Evolutionary conservation across 2,888 invertebrate species (phyloP).

Genomic region (Ectobius pallidus): DNA sequence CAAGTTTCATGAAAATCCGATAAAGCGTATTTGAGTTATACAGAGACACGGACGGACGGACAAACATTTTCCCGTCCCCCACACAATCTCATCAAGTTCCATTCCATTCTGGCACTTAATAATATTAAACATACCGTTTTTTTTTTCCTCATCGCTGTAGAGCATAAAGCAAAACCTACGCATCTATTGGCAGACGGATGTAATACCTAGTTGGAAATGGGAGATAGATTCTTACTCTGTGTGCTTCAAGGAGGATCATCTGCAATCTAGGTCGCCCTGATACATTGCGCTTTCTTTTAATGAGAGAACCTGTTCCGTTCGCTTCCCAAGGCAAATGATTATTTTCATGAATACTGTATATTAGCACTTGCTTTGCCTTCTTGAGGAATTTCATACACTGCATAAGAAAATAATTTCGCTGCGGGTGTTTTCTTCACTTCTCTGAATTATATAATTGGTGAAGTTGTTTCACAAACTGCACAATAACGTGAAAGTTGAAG

Average conservation of each 20-base stretch:
- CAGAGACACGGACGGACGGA: too few relatives aligned
- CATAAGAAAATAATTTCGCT: not conserved
- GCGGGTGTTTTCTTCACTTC: not conserved
- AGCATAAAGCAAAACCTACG: too few relatives aligned
- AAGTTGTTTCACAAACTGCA: not conserved
- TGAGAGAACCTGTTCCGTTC: not conserved
- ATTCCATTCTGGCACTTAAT: too few relatives aligned
- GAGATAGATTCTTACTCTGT: too few relatives aligned
- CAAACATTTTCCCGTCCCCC: too few relatives aligned
- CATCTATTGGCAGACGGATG: too few relatives aligned
- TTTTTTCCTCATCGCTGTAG: too few relatives aligned
- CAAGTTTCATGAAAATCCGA: too few relatives aligned
- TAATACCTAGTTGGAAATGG: too few relatives aligned
- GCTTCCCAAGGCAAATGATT: not conserved
- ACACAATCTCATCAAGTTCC: too few relatives aligned
- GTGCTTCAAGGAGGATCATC: not conserved
- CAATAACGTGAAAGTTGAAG: not conserved
- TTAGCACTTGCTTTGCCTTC: not conserved
- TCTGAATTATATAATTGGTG: slow-evolving; percentile 2
- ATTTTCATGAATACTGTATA: not conserved
- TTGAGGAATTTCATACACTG: not conserved
- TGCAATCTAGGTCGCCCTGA: not conserved
- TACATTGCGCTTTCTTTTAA: not conserved
- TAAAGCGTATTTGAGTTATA: too few relatives aligned
- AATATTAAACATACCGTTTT: too few relatives aligned